A percentile compares a stretch with the other conserved stretches of the same genome.
Conservation (phyloP, 1,140 invertebrate genomes). For the Doryteuthis pealeii region DNA sequence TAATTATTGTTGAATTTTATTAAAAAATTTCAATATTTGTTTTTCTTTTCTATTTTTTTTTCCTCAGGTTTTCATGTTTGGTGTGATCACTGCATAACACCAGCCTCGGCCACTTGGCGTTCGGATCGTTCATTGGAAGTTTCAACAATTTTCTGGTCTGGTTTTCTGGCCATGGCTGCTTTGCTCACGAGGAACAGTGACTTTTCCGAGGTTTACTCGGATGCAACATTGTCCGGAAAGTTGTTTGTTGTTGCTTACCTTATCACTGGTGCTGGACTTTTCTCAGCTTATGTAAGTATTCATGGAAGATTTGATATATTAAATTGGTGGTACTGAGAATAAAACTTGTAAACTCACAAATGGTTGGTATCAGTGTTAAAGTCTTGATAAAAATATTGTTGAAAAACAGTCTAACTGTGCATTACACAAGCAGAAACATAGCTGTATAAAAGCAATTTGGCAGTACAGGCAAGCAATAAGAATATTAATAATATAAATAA, state of each 20-base stretch:
- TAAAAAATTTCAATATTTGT: neutral
- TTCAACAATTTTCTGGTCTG: constrained; percentile 44
- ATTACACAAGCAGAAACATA: too few species aligned
- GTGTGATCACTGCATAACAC: constrained; percentile 44
- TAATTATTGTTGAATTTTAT: too few species aligned
- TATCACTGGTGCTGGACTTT: constrained; percentile 41
- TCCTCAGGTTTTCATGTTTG: constrained; percentile 44
- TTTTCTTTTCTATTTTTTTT: constrained; percentile 7
- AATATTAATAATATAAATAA: too few species aligned
- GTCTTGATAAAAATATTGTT: too few species aligned
- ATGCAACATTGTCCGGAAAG: constrained; percentile 20
- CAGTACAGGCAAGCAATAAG: too few species aligned
- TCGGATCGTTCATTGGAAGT: constrained; percentile 36
- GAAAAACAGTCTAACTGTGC: too few species aligned
- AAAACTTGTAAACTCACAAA: too few species aligned
- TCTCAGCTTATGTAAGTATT: constrained; percentile 55
- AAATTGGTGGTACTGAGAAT: too few species aligned
- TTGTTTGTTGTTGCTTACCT: constrained; percentile 42
- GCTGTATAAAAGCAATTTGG: too few species aligned
- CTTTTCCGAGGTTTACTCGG: constrained; percentile 25
- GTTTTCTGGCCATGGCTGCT: constrained; percentile 41
- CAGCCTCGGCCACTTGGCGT: constrained; percentile 43
- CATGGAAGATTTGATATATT: too few species aligned
- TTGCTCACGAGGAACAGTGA: constrained; percentile 36
- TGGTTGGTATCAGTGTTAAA: too few species aligned